phyloP scores from a whole-genome alignment of 37 sponge, comb jelly and placozoan species.

The Ephydatia muelleri region DNA sequence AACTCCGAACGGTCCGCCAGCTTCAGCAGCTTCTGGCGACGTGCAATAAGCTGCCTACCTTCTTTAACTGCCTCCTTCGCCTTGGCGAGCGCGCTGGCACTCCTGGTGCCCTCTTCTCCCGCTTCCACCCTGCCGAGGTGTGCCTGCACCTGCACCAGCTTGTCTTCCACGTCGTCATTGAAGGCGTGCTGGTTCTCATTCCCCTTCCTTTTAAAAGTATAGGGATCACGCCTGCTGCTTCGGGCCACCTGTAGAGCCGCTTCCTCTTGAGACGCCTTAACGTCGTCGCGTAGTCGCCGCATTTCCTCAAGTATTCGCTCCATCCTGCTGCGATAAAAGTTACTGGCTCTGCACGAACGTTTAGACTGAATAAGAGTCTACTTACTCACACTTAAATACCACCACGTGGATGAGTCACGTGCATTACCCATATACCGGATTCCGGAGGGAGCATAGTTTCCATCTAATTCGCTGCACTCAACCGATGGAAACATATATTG shows the following conservation, averaged over 20 bases:
- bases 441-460: not conserved
- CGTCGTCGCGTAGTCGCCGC: not conserved
- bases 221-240: too few species aligned
- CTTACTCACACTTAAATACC: not conserved
- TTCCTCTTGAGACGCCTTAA: too few species aligned
- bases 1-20: slow-evolving; percentile 15
- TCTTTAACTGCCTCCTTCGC: not conserved
- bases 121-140: not conserved
- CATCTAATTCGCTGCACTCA: not conserved
- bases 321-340: not conserved
- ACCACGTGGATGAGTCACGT: not conserved
- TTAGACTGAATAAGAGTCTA: not conserved
- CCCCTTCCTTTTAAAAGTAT: too few species aligned
- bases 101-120: not conserved
- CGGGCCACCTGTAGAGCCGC: too few species aligned
- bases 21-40: slow-evolving; percentile 10
- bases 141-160: slow-evolving; percentile 1
- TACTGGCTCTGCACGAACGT: not conserved
- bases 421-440: slow-evolving; percentile 1
- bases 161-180: slow-evolving; percentile 3
- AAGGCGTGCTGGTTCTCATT: too few species aligned
- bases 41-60: slow-evolving; percentile 2
- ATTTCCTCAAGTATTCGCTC: not conserved
- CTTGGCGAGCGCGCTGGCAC: not conserved
- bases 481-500: slow-evolving; percentile 1